Conservation (phyloP, 1,140 invertebrate genomes). For the Aphis gossypii region DNA sequence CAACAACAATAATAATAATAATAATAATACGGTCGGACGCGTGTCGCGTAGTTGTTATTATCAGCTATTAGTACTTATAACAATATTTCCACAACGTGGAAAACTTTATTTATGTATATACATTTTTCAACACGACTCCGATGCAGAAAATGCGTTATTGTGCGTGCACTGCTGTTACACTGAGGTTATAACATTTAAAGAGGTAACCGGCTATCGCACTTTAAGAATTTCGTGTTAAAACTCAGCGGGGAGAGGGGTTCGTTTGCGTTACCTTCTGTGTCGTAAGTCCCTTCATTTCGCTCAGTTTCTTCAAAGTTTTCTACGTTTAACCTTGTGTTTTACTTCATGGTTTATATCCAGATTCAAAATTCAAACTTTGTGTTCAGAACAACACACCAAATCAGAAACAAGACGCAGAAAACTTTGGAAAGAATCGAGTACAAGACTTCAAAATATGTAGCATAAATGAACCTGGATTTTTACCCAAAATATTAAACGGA, state of each 20-base stretch:
- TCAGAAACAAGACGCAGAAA: background rate
- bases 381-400: background rate
- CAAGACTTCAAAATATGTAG: too few species aligned
- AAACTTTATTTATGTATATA: background rate
- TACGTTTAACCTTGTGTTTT: background rate
- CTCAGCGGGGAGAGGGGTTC: background rate
- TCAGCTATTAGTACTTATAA: background rate
- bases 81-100: background rate
- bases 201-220: background rate
- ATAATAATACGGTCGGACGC: background rate
- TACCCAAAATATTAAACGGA: background rate
- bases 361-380: background rate
- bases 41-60: constrained; percentile 4
- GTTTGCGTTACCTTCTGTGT: background rate
- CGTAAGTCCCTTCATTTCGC: background rate
- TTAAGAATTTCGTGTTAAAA: background rate
- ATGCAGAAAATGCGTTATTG: background rate
- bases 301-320: background rate
- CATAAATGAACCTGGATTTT: background rate
- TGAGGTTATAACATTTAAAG: background rate
- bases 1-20: background rate
- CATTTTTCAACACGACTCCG: background rate
- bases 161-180: background rate
- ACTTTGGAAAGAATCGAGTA: background rate
- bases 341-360: background rate